Base-by-base conservation (phyloP, 2,888 invertebrate genomes). In the Xylophagus ater region DNA sequence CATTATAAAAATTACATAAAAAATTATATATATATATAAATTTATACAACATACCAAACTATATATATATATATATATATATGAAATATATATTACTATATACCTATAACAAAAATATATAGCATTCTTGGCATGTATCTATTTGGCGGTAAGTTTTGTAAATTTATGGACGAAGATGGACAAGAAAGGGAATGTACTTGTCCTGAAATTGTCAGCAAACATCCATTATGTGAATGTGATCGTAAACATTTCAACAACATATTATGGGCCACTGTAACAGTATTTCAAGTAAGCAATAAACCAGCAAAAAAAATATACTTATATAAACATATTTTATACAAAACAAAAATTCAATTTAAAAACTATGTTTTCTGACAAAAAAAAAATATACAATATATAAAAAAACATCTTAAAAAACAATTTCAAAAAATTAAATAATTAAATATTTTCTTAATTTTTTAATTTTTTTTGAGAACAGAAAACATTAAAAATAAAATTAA, bases 71-170 rank as follows among this genome's bases (percentile, higher is more conserved):
- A 47, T 47, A 47, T 45, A 50, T 48, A 47, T 46, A 48, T 47
- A n/a, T n/a, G n/a, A n/a, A n/a, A n/a, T n/a, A n/a, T n/a, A n/a
- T n/a, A n/a, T n/a, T n/a, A n/a, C n/a, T n/a, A n/a, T n/a, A 47
- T 46, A 49, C 36, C 28, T 38, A 40, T 37, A 34, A 43, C 41
- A 47, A 56, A 54, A 53, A 56, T 58, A 60, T 56, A 56, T 85
- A 94, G 94, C 82, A 89, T 92, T 74, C 86, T 94, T 78, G 94
- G 94, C 75, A 94, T 93, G 92, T 90, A 90, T 79, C 85, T 94
- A 74, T 94, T 94, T 78, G 93, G 93, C 73, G 92, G 93, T 84
- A 92, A 92, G 84, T 93, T 94, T 88, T 93, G 93, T 87, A 89
- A 88, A 81, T 86, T 81, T 78, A 77, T 80, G 72, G 87, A 89